Evolutionary conservation across 1,140 invertebrate genomes (phyloP).

Genomic region (Leptinotarsa texana): DNA sequence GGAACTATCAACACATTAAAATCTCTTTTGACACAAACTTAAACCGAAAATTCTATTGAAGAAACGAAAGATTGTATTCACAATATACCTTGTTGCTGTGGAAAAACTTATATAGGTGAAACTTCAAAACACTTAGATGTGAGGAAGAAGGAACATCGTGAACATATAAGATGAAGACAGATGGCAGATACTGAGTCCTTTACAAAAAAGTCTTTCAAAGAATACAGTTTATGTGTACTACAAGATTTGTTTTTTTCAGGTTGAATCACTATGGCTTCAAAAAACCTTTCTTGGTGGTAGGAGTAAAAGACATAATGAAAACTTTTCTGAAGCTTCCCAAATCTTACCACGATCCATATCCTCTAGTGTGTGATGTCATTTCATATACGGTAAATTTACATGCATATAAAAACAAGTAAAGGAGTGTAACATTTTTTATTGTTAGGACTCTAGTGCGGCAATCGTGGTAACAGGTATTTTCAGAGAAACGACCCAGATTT

Average conservation of each 20-base stretch:
- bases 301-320: constrained; percentile 21
- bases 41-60: no score
- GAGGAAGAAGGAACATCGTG: no score
- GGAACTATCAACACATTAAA: no score
- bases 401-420: no score
- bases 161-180: no score
- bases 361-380: constrained; percentile 19
- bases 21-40: no score
- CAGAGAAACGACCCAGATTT: constrained; percentile 2
- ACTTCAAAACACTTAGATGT: no score
- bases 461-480: constrained; percentile 2
- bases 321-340: constrained; percentile 6
- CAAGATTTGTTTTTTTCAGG: neutral
- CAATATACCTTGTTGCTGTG: no score
- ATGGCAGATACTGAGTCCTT: no score
- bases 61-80: no score
- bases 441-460: neutral
- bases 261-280: constrained; percentile 10
- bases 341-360: constrained; percentile 22
- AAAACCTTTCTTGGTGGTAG: neutral
- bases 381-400: constrained; percentile 15
- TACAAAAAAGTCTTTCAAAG: no score
- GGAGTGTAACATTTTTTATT: neutral
- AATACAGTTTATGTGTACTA: neutral
- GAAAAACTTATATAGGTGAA: no score